phyloP scores from a whole-genome alignment of 2,888 invertebrate species.

The Flexamia atlantica region DNA sequence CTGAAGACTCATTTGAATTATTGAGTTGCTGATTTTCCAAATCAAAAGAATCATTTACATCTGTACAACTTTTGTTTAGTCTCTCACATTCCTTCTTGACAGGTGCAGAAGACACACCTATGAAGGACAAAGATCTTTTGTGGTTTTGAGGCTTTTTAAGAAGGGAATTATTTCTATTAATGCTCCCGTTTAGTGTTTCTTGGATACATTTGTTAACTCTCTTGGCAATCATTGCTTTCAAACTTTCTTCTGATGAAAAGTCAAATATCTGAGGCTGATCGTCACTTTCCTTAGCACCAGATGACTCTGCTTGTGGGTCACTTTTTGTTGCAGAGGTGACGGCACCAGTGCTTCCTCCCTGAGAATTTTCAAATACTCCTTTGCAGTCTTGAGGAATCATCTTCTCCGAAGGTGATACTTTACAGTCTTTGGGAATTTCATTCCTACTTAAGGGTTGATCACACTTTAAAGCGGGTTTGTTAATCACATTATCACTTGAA shows the following conservation, averaged over 20 bases:
- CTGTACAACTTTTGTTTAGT: slow-evolving; percentile 41
- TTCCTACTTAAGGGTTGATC: not conserved
- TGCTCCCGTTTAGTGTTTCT: slow-evolving; percentile 28
- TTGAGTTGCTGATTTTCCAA: not conserved
- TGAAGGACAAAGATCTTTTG: slow-evolving; percentile 27
- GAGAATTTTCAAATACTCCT: not conserved
- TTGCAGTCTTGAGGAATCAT: not conserved
- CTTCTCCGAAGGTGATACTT: too few species aligned
- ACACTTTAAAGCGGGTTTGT: not conserved
- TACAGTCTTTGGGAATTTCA: slow-evolving; percentile 1
- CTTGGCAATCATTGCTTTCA: slow-evolving; percentile 51
- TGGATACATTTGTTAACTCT: slow-evolving; percentile 45
- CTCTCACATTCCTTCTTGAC: slow-evolving; percentile 17
- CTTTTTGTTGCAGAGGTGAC: too few species aligned
- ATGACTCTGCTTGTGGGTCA: not conserved
- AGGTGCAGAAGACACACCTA: not conserved
- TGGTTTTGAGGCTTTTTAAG: not conserved
- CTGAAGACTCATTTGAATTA: slow-evolving; percentile 3
- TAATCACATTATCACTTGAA: not conserved
- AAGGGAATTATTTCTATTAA: not conserved
- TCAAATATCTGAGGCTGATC: slow-evolving; percentile 25
- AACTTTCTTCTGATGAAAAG: slow-evolving; percentile 48
- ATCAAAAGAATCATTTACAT: not conserved
- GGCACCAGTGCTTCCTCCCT: too few species aligned
- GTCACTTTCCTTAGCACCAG: not conserved